phyloP scores from a whole-genome alignment of 2,113 vertebrate species.

The Salminus brasiliensis region DNA sequence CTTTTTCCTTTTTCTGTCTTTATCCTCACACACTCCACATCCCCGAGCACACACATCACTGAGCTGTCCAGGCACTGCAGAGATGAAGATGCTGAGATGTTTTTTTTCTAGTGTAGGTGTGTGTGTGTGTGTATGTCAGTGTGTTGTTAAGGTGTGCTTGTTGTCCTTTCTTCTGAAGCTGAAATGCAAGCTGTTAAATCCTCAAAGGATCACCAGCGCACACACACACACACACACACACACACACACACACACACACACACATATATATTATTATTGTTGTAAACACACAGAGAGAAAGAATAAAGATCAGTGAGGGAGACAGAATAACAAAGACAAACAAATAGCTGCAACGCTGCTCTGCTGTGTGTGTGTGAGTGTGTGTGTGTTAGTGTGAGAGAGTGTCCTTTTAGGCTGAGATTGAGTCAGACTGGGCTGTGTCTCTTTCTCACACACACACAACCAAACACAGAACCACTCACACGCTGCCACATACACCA shows the following conservation, averaged over 20 bases:
- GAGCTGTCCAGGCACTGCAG: too few species aligned
- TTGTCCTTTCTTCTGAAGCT: neutral
- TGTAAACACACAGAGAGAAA: neutral
- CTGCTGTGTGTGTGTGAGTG: neutral
- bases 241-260: neutral
- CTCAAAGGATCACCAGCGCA: neutral
- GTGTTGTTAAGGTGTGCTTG: too few species aligned
- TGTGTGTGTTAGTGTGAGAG: neutral
- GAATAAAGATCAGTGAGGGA: neutral
- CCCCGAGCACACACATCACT: too few species aligned
- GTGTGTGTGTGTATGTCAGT: too few species aligned
- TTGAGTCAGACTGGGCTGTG: slow-evolving; percentile 23
- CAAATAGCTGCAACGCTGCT: neutral
- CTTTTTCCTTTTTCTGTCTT: too few species aligned
- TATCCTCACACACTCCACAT: too few species aligned
- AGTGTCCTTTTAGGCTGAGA: neutral
- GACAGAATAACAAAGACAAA: slow-evolving; percentile 1
- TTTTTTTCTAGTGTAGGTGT: too few species aligned
- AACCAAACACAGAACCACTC: neutral
- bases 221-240: neutral
- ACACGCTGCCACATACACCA: neutral
- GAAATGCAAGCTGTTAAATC: neutral
- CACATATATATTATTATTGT: too few species aligned
- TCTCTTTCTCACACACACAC: neutral
- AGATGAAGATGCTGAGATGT: too few species aligned